Conservation (phyloP, 2,797 vertebrate species). For the Clarias laeviceps region DNA sequence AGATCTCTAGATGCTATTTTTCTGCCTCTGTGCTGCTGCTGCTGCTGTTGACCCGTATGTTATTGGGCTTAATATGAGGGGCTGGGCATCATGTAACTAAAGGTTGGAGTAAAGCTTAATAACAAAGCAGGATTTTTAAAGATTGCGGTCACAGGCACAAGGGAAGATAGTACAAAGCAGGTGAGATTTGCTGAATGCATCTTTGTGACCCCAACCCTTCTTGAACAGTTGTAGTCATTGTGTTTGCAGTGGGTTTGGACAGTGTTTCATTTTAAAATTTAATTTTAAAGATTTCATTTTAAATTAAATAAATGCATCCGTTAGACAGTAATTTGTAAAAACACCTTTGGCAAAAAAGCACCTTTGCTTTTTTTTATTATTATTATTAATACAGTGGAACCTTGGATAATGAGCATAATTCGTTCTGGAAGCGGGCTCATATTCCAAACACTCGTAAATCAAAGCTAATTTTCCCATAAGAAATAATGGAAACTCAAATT, state of each 20-base stretch:
- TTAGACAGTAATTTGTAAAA: background rate
- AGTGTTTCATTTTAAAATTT: background rate
- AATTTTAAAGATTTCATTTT: background rate
- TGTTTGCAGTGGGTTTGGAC: background rate
- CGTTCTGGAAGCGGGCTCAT: too few species aligned
- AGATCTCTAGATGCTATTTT: constrained; percentile 26
- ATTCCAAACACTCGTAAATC: too few species aligned
- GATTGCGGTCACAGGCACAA: background rate
- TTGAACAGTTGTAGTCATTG: background rate
- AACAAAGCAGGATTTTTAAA: background rate
- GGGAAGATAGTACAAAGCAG: background rate
- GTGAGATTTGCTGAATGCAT: background rate
- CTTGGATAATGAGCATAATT: too few species aligned
- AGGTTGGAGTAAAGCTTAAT: background rate
- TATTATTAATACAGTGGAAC: background rate
- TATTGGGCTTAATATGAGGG: background rate
- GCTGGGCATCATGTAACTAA: background rate
- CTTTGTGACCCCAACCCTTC: background rate
- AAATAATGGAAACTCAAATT: too few species aligned
- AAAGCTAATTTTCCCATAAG: too few species aligned
- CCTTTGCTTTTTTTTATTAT: background rate
- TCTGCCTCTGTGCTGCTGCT: constrained; percentile 28
- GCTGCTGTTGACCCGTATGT: constrained; percentile 13
- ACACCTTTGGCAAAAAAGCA: background rate
- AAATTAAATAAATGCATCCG: background rate